A percentile compares a stretch with the other conserved stretches of the same genome.
These are phyloP conservation scores for Drosophila baimaii DNA, from an alignment of 1,140 invertebrate genomes.

Conservation along the genomic window DNA sequence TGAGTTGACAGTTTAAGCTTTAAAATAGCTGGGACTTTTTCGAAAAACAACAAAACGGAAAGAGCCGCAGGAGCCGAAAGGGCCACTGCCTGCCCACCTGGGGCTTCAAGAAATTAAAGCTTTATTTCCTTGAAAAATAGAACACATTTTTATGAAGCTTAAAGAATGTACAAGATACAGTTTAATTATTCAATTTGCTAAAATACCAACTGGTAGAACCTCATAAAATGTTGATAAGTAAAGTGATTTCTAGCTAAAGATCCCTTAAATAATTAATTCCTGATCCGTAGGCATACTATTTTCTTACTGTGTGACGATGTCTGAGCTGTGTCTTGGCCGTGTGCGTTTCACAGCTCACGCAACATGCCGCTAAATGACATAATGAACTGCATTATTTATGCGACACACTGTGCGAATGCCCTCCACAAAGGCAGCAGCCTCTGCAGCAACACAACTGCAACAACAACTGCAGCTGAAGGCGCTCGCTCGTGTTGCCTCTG, in stretches of 20 bases:
- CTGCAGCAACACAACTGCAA: constrained; percentile 24
- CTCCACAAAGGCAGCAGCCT: constrained; percentile 10
- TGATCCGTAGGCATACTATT: background rate
- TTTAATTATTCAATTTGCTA: background rate
- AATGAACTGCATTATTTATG: constrained; percentile 83
- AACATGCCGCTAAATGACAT: constrained; percentile 81
- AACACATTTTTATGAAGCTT: background rate
- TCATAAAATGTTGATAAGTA: background rate
- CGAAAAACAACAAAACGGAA: too few relatives aligned
- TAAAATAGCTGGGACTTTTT: too few relatives aligned
- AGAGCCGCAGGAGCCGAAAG: too few relatives aligned
- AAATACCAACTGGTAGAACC: background rate
- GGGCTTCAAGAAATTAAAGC: background rate
- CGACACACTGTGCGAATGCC: constrained; percentile 67
- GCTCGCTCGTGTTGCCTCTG: constrained; percentile 18
- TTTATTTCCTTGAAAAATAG: background rate
- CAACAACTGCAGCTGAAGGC: constrained; percentile 44
- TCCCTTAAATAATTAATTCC: background rate
- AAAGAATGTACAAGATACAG: background rate
- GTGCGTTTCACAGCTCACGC: constrained; percentile 59
- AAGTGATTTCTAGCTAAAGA: background rate
- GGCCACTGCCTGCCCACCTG: too few relatives aligned
- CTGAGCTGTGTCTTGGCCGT: constrained; percentile 49
- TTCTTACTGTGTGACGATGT: constrained; percentile 29
- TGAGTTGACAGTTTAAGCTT: too few relatives aligned